A percentile compares a stretch with the other conserved stretches of the same genome.
Evolutionary conservation across 2,888 invertebrate genomes (phyloP).

Genomic region (Erpobdella octoculata): DNA sequence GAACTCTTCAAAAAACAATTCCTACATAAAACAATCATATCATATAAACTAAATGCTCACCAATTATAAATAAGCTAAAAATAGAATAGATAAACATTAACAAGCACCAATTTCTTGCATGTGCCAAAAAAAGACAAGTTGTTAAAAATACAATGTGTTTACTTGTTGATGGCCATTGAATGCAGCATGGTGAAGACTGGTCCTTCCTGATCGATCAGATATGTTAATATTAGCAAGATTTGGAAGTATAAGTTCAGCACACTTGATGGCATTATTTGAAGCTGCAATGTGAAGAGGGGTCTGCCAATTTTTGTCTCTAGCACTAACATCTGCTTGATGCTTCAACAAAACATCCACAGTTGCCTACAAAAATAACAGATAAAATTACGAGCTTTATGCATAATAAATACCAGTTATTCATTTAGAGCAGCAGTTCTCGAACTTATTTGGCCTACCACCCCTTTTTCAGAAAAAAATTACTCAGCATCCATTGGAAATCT

Average conservation of each 20-base stretch:
- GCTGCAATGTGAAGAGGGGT: slow-evolving; percentile 59
- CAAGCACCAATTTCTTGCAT: not conserved
- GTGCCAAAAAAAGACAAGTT: not conserved
- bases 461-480: too few species aligned
- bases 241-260: slow-evolving; percentile 57
- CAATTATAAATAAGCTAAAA: not conserved
- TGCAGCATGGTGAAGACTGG: slow-evolving; percentile 62
- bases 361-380: slow-evolving; percentile 40
- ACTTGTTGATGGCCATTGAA: slow-evolving; percentile 59
- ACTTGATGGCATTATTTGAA: slow-evolving; percentile 59
- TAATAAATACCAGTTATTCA: too few species aligned
- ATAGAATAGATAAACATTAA: not conserved
- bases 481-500: too few species aligned
- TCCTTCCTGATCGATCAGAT: slow-evolving; percentile 59
- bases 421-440: too few species aligned
- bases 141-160: not conserved
- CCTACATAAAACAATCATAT: too few species aligned
- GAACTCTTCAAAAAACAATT: too few species aligned
- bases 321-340: slow-evolving; percentile 59
- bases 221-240: slow-evolving; percentile 55
- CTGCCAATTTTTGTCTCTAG: slow-evolving; percentile 61
- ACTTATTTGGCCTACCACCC: too few species aligned
- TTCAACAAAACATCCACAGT: slow-evolving; percentile 56
- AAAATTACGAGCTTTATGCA: too few species aligned
- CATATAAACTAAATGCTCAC: too few species aligned